phyloP scores from a whole-genome alignment of 1,140 invertebrate species.

The Drosophila asahinai region DNA sequence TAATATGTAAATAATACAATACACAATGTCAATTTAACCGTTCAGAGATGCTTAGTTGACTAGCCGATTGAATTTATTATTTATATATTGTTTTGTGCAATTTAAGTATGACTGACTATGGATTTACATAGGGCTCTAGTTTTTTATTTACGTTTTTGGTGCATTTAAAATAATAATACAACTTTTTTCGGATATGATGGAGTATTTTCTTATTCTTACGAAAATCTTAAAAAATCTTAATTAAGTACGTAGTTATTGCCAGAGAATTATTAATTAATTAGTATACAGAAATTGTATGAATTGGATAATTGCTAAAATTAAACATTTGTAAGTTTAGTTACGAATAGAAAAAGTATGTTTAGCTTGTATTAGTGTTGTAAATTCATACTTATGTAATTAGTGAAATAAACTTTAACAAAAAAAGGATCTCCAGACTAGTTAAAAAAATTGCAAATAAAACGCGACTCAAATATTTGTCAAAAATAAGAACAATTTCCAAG shows the following conservation, averaged over 20 bases:
- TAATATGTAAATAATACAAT: conserved; percentile 3
- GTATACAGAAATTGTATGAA: background rate
- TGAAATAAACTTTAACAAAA: background rate
- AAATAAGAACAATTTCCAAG: conserved; percentile 1
- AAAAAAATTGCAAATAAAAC: conserved; percentile 15
- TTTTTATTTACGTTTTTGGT: background rate
- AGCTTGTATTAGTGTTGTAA: too few relatives aligned
- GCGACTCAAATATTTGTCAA: background rate
- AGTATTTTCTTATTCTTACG: background rate
- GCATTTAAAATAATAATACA: conserved; percentile 6
- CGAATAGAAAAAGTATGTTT: too few relatives aligned
- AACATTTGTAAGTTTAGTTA: background rate
- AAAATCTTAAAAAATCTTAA: conserved; percentile 10
- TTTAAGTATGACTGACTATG: conserved; percentile 9
- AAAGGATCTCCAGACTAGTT: conserved; percentile 1
- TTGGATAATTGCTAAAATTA: background rate
- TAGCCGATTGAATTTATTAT: background rate
- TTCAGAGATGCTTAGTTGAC: background rate
- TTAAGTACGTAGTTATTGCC: conserved; percentile 18
- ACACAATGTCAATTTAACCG: background rate
- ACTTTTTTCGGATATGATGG: conserved; percentile 3
- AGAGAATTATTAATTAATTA: background rate
- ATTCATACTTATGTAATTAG: too few relatives aligned
- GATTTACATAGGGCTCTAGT: conserved; percentile 49
- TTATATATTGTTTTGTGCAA: conserved; percentile 2